Base-by-base conservation (phyloP, 2,888 invertebrate species). In the Leucoptera coffeella region DNA sequence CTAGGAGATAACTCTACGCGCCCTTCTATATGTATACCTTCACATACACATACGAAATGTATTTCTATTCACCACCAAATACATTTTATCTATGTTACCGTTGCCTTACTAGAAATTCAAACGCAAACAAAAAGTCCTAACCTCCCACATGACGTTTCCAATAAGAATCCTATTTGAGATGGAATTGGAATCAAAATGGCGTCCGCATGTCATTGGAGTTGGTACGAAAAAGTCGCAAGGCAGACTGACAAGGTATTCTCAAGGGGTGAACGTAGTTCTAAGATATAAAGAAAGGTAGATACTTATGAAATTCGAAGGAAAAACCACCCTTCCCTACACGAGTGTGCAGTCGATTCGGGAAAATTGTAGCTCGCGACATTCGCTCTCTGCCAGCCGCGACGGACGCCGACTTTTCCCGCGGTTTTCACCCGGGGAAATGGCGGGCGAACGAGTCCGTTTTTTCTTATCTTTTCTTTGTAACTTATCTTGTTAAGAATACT, bases 271-370 rank as follows among this genome's bases (percentile, higher is more conserved):
- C 67, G 69, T 69, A 69, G 69, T 69, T 69, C 67, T 67, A 54
- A 62, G 67, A 69, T 69, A 65, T 67, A 69, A 69, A 69, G 69
- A 67, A 69, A 69, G 69, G 69, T 69, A 69, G 67, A 69, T 69
- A 69, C 67, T 69, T 69, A 69, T 67, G 64, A 69, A 67, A 65
- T 69, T 67, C 67, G 67, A 65, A 69, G 65, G 67, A 67, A 69
- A 67, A 69, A 62, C 67, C 69, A 67, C 69, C 67, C 69, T 67
- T 62, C 67, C 55, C 62, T 69, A 62, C 64, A 61, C 62, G 56
- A 59, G 59, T 58, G 64, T 65, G 65, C 64, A 65, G 64, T 62
- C 61, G 65, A 64, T 60, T 65, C 61, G 64, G 65, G 69, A 60
- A 67, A 67, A 69, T 65, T 67, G 67, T 67, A 64, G 65, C 67